Percentiles rank a stretch among this genome's conserved stretches.
These are phyloP conservation scores for Percopsis omiscomaycus DNA, from an alignment of 2,797 vertebrate species.

Conservation along the genomic window DNA sequence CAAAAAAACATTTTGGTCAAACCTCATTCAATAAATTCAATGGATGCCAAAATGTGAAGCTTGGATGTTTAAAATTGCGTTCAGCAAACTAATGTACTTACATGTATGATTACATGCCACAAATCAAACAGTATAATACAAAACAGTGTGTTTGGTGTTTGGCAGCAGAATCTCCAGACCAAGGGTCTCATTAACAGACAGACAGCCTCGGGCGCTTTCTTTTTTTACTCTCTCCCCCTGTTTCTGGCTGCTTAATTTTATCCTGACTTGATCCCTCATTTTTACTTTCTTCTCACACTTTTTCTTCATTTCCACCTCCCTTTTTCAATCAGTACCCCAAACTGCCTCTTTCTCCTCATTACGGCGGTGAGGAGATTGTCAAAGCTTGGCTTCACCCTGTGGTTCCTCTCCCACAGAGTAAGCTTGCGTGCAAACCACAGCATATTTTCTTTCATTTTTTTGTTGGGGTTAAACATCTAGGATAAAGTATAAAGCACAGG, in stretches of 20 bases:
- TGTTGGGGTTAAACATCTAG: too few species aligned
- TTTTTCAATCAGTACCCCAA: not conserved
- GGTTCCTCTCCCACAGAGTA: not conserved
- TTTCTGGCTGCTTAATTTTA: conserved; percentile 5
- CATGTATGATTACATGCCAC: too few species aligned
- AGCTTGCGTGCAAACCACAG: not conserved
- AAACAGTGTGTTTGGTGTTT: not conserved
- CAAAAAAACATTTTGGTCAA: too few species aligned
- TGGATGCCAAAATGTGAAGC: too few species aligned
- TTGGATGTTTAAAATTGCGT: too few species aligned
- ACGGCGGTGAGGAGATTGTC: conserved; percentile 3
- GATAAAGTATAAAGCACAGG: too few species aligned
- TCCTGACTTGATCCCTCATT: conserved; percentile 7
- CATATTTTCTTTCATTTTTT: not conserved
- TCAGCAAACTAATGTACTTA: too few species aligned
- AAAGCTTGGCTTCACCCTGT: not conserved
- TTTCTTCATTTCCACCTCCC: conserved; percentile 1
- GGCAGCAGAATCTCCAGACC: not conserved
- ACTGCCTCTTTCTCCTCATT: not conserved
- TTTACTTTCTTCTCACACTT: not conserved
- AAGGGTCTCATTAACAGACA: not conserved
- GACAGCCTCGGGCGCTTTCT: not conserved
- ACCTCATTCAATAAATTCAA: too few species aligned
- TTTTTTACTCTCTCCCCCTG: not conserved
- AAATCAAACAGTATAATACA: not conserved